phyloP scores from a whole-genome alignment of 2,888 invertebrate species.

The Stegophylla sp. region DNA sequence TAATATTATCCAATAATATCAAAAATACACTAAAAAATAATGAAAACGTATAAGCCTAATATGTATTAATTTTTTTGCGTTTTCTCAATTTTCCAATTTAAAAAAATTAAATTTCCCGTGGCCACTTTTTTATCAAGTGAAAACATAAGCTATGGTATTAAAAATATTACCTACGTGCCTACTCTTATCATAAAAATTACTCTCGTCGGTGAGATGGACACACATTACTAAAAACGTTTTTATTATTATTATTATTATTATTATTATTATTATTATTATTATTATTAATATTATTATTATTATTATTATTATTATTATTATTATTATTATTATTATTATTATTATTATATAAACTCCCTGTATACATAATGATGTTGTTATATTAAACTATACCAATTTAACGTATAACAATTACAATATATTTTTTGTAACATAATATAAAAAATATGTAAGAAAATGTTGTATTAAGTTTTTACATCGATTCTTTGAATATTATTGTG shows the following conservation, averaged over 20 bases:
- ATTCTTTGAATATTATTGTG: constrained; percentile 42
- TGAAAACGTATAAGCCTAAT: background rate
- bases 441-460: constrained; percentile 37
- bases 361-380: constrained; percentile 35
- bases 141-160: background rate
- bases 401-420: constrained; percentile 38
- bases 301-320: background rate
- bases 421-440: constrained; percentile 42
- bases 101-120: background rate
- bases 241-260: background rate
- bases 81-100: background rate
- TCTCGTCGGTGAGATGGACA: background rate
- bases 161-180: background rate
- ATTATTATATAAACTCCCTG: constrained; percentile 25
- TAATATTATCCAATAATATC: background rate
- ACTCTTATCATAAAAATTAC: background rate
- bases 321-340: constrained; percentile 18
- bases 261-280: background rate
- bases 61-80: no score
- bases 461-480: constrained; percentile 44
- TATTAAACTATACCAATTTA: constrained; percentile 38
- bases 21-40: no score
- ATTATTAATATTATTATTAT: constrained; percentile 1
- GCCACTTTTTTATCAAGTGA: background rate
- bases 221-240: constrained; percentile 2